Evolutionary conservation across 2,888 invertebrate species (phyloP).

Genomic region (Agonopterix alstromeriana): DNA sequence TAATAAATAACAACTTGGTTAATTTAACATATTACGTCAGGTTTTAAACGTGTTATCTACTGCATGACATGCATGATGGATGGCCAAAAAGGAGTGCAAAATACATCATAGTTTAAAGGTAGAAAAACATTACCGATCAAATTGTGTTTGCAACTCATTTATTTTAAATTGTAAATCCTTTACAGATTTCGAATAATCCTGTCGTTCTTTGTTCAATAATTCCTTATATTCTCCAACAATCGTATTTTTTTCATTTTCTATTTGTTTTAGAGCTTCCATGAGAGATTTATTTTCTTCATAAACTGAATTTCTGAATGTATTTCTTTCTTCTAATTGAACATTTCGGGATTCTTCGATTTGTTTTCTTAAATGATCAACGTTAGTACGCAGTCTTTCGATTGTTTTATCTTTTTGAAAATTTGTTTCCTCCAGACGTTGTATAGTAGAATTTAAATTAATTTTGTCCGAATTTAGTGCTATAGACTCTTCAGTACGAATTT

Average conservation of each 20-base stretch:
- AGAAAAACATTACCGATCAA: background rate
- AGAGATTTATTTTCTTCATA: constrained; percentile 62
- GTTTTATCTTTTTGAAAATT: constrained; percentile 42
- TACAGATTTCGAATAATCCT: constrained; percentile 50
- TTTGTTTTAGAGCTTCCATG: constrained; percentile 44
- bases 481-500: constrained; percentile 49
- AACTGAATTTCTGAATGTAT: constrained; percentile 34
- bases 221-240: constrained; percentile 68
- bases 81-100: background rate
- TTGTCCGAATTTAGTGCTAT: constrained; percentile 51
- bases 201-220: constrained; percentile 67
- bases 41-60: constrained; percentile 28
- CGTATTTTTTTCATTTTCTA: constrained; percentile 59
- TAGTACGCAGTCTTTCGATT: constrained; percentile 30
- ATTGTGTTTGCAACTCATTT: constrained; percentile 40
- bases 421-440: constrained; percentile 38
- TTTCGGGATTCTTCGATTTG: constrained; percentile 32
- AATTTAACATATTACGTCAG: constrained; percentile 18
- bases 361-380: constrained; percentile 33
- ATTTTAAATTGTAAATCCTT: constrained; percentile 48
- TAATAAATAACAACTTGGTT: constrained; percentile 29
- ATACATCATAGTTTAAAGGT: constrained; percentile 1
- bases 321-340: constrained; percentile 25
- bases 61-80: constrained; percentile 35
- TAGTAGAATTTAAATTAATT: constrained; percentile 35